A percentile compares a stretch with the other conserved stretches of the same genome.
Conservation (phyloP, 2,113 vertebrate genomes). For the Crotalus horridus region DNA sequence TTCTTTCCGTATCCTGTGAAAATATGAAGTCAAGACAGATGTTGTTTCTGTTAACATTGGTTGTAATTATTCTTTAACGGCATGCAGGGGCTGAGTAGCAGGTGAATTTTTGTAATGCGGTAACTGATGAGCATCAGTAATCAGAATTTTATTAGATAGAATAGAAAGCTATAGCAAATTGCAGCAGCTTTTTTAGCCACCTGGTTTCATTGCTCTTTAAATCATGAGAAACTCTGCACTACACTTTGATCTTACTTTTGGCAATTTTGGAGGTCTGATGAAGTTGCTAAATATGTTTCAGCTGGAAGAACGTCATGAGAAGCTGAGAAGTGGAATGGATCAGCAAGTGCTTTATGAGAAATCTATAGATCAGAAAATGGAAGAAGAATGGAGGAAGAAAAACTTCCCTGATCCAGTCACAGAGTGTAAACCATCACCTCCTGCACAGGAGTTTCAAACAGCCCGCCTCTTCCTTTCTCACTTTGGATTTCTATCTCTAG, state of each 20-base stretch:
- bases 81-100: not conserved
- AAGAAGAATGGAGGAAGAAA: constrained; percentile 82
- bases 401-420: constrained; percentile 85
- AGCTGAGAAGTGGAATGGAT: constrained; percentile 83
- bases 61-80: not conserved
- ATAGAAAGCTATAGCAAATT: not conserved
- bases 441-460: constrained; percentile 94
- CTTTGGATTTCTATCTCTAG: constrained; percentile 91
- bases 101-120: not conserved
- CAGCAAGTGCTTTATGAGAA: constrained; percentile 89
- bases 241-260: not conserved
- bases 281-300: constrained; percentile 62
- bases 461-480: constrained; percentile 94
- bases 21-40: not conserved
- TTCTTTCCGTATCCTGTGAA: not conserved
- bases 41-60: not conserved
- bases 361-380: constrained; percentile 80
- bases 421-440: constrained; percentile 86
- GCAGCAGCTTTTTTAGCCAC: not conserved
- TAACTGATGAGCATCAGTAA: not conserved
- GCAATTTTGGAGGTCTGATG: not conserved
- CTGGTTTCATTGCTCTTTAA: not conserved
- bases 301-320: constrained; percentile 89
- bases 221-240: not conserved
- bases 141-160: not conserved